Conservation (phyloP, 2,888 invertebrate genomes). For the Pseudoips prasinana region DNA sequence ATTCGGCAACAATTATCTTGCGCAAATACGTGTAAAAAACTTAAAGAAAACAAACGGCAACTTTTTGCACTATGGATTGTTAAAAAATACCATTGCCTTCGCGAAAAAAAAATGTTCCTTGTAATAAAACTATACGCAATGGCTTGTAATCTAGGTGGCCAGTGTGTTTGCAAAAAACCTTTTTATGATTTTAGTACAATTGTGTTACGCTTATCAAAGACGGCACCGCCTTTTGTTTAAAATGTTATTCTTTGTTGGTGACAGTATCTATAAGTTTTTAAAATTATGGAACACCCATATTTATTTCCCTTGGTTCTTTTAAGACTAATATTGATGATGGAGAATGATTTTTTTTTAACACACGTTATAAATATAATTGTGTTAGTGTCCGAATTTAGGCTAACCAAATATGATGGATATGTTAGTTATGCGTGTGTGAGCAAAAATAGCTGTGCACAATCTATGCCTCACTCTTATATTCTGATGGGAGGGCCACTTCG, state of each 20-base stretch:
- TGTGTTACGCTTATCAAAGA: conserved; percentile 43
- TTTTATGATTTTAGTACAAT: conserved; percentile 38
- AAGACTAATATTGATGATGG: too few species aligned
- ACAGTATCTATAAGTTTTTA: conserved; percentile 16
- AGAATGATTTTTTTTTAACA: too few species aligned
- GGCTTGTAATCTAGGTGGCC: conserved; percentile 47
- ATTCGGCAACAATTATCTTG: conserved; percentile 45
- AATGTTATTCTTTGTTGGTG: conserved; percentile 20
- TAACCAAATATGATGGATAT: too few species aligned
- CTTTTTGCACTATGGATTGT: conserved; percentile 60
- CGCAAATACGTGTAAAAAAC: conserved; percentile 51
- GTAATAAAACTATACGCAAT: conserved; percentile 36
- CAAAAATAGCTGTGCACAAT: too few species aligned
- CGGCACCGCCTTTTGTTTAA: conserved; percentile 35
- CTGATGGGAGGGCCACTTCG: too few species aligned
- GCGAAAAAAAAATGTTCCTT: conserved; percentile 54
- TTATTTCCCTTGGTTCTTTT: conserved; percentile 6
- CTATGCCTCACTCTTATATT: too few species aligned
- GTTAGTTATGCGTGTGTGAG: too few species aligned
- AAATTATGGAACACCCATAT: conserved; percentile 3
- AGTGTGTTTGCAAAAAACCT: conserved; percentile 41
- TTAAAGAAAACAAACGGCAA: conserved; percentile 44
- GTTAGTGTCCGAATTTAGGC: too few species aligned
- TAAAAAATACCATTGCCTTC: conserved; percentile 49
- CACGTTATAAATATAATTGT: too few species aligned